A percentile compares a stretch with the other conserved stretches of the same genome.
These are phyloP conservation scores for Nephila pilipes DNA, from an alignment of 1,140 invertebrate species.

Conservation along the genomic window DNA sequence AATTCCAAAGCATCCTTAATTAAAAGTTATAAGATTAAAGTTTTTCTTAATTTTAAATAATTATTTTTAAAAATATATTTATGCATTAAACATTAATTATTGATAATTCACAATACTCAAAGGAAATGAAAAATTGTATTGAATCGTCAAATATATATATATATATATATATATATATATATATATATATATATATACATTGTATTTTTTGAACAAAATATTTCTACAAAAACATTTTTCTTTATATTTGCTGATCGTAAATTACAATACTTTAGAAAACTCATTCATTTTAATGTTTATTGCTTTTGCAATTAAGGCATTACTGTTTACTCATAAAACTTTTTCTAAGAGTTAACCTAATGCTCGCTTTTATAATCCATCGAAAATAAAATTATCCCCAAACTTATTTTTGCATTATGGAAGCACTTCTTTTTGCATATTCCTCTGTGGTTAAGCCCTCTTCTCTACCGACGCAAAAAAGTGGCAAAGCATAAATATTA, in stretches of 20 bases:
- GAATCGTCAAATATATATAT: too few species aligned
- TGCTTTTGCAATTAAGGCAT: background rate
- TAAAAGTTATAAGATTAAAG: too few species aligned
- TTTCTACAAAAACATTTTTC: background rate
- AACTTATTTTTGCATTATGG: constrained; percentile 5
- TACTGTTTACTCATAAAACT: background rate
- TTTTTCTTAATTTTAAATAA: too few species aligned
- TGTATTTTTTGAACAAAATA: background rate
- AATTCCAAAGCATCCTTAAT: too few species aligned
- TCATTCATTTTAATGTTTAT: background rate
- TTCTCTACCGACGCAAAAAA: constrained; percentile 12
- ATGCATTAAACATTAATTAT: too few species aligned
- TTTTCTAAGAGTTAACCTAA: background rate
- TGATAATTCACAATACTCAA: too few species aligned
- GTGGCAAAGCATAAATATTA: constrained; percentile 56
- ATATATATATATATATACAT: too few species aligned
- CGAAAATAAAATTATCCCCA: background rate
- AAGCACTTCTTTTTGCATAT: background rate
- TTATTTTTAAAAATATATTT: too few species aligned
- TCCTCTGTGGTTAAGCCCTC: background rate
- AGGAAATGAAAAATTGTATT: too few species aligned
- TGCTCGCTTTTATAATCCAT: background rate
- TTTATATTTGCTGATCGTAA: background rate
- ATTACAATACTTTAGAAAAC: background rate
- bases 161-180: too few species aligned